Evolutionary conservation across 1,140 invertebrate genomes (phyloP).

Genomic region (Halesus radiatus): DNA sequence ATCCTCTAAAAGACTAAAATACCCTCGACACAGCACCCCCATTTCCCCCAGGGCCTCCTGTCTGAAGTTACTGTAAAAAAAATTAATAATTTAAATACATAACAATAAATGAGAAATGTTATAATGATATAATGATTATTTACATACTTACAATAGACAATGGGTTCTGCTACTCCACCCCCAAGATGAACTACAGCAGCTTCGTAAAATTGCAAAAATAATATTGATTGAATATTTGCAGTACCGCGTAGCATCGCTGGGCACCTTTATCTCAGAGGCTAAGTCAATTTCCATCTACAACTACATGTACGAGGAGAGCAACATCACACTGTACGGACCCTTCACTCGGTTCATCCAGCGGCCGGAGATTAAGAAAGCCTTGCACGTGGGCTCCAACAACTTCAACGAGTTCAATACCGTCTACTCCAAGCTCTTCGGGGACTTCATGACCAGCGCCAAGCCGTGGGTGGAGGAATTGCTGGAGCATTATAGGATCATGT

Average conservation of each 20-base stretch:
- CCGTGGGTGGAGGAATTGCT: slow-evolving; percentile 78
- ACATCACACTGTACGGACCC: slow-evolving; percentile 63
- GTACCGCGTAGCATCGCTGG: slow-evolving; percentile 58
- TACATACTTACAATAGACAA: too few species aligned
- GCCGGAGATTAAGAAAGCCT: slow-evolving; percentile 72
- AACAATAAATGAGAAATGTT: too few species aligned
- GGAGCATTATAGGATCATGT: slow-evolving; percentile 76
- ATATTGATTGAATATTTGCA: slow-evolving; percentile 65
- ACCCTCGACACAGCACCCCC: too few species aligned
- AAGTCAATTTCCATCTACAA: slow-evolving; percentile 76
- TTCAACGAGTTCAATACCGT: slow-evolving; percentile 71
- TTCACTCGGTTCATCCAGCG: slow-evolving; percentile 74
- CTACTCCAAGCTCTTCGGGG: slow-evolving; percentile 76
- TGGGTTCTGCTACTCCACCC: too few species aligned
- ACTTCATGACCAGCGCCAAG: slow-evolving; percentile 85
- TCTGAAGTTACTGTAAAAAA: too few species aligned
- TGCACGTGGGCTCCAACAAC: slow-evolving; percentile 72
- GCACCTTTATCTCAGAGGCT: slow-evolving; percentile 72
- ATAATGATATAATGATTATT: too few species aligned
- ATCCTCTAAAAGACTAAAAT: too few species aligned
- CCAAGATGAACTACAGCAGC: too few species aligned
- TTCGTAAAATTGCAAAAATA: too few species aligned
- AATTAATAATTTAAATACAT: too few species aligned
- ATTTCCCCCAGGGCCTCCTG: too few species aligned
- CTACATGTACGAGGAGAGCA: slow-evolving; percentile 74